Evolutionary conservation across 2,797 vertebrate species (phyloP).

Genomic region (Graptemys geographica): DNA sequence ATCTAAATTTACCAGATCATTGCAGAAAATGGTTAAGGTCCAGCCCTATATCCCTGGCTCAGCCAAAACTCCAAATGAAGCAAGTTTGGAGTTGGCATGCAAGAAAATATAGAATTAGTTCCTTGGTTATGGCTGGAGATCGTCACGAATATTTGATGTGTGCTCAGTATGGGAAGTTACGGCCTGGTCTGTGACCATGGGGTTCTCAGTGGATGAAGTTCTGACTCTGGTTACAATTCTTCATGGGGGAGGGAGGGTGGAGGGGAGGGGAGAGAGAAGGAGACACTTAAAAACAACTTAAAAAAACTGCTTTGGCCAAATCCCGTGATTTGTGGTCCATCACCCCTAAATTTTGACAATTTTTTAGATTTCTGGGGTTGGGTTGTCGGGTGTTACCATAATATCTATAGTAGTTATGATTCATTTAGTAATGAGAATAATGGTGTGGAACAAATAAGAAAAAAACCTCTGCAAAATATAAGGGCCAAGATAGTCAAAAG

Average conservation of each 20-base stretch:
- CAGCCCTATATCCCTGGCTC: not conserved
- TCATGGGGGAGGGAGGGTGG: slow-evolving; percentile 7
- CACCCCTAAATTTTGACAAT: not conserved
- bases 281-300: not conserved
- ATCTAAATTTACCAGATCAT: not conserved
- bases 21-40: not conserved
- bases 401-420: slow-evolving; percentile 48
- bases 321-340: not conserved
- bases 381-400: not conserved
- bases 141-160: not conserved
- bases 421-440: slow-evolving; percentile 42
- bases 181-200: not conserved
- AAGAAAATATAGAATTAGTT: not conserved
- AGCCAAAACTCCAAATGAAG: not conserved
- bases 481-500: slow-evolving; percentile 45
- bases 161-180: not conserved
- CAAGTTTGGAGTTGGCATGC: not conserved
- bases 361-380: not conserved
- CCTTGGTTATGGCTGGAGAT: not conserved
- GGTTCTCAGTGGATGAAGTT: slow-evolving; percentile 32
- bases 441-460: not conserved
- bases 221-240: slow-evolving; percentile 16
- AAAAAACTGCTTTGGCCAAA: not conserved
- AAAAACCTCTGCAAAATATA: slow-evolving; percentile 19
- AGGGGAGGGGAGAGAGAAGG: slow-evolving; percentile 27